Base-by-base conservation (phyloP, 2,888 invertebrate species). In the Cryptocephalus primarius region DNA sequence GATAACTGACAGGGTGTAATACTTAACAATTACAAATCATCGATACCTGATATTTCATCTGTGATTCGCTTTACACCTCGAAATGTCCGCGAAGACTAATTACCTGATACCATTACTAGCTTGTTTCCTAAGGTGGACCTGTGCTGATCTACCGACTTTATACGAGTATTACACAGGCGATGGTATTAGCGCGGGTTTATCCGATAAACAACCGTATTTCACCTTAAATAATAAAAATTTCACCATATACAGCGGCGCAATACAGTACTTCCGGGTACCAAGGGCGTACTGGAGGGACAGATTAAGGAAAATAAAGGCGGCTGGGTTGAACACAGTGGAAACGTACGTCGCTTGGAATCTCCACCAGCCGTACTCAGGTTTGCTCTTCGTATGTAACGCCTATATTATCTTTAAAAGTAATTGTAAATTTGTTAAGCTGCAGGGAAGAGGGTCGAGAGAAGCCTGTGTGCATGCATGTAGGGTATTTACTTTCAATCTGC, bases 301-400 rank as follows among this genome's bases (percentile, higher is more conserved):
- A 46, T 68, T 93, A 48, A 72, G 77, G 43, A 87, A 88, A 64
- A 71, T 88, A 58, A 76, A 83, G 61, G 85, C 86, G 1, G 88
- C 86, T 14, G 95, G 95, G 1, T 74, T 93, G 10, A 92, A 93
- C 69, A 78, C 88, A 2, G 80, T 94, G 0, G 82, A 89, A 52
- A 90, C 89, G 6, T 67, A 94, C 64, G 82, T 93, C 0, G 88
- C 90, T 63, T 85, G 95, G 94, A 89, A 87, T 54, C 74, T 81
- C 47, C 94, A 95, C 66, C 89, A 94, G 69, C 84, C 86, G 0
- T 75, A 78, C 48, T 45, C 51, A 48, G 56, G 55, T 53, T 33
- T 46, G 39, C 12, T 11, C n/a, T 34, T 34, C 6, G 22, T 2
- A 22, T 22, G 6, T 22, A 22, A 22, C 6, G 6, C 6, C 6